Evolutionary conservation across 2,888 invertebrate species (phyloP), one percentile per base, ranked within the genome.

Genomic region (Oligia latruncula): DNA sequence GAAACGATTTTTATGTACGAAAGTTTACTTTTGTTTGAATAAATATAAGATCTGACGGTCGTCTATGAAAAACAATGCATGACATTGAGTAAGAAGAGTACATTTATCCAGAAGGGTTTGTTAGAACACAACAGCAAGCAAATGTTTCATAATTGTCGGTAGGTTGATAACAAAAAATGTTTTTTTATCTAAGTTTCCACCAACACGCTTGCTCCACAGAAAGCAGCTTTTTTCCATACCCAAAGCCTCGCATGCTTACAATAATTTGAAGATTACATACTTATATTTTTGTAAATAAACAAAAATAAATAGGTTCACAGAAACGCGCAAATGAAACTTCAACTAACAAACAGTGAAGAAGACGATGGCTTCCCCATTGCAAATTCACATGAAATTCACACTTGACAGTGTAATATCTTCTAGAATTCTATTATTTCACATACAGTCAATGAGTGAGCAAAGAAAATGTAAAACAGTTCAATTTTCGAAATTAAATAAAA

Each of bases 301-400:
- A 84, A 82, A 80, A 71, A 82, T 66, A 73, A 52, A 70, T 81
- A 80, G 17, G 23, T 29, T 79, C 66, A 46, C 78, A 75, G 72
- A 81, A 80, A 71, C 62, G 68, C 74, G 64, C 46, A 83, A 86
- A 80, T 66, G 17, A 67, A 77, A 76, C 79, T 86, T 89, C 68
- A 92, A 95, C 95, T 95, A 94, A 95, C 95, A 90, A 91, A 86
- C 74, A 90, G 60, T 52, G 89, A 88, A 17, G 90, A 85, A 11
- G 90, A 89, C 43, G 94, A 91, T 35, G 93, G 93, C 84, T 95
- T 95, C 29, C 94, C 95, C 95, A 95, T 95, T 80, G 67, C 40
- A 40, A 49, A 67, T 74, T 58, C 72, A 71, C 55, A 15, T 46
- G 23, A 52, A 58, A 62, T 67, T 65, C 20, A 60, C 71, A 29